phyloP scores from a whole-genome alignment of 2,113 vertebrate species.

The Galeopterus variegatus region DNA sequence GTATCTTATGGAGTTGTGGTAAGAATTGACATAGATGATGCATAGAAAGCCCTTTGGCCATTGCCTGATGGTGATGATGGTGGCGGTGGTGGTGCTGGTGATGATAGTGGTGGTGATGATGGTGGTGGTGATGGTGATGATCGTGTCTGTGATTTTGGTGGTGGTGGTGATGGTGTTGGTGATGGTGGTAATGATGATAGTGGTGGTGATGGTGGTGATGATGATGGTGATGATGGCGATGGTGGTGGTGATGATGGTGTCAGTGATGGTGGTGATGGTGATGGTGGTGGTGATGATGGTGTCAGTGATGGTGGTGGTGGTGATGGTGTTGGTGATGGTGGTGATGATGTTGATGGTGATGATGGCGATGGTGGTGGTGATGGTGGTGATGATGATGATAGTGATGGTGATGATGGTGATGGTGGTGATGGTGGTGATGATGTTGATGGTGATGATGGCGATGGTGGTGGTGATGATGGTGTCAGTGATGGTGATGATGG shows the following conservation, averaged over 20 bases:
- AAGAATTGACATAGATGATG: not conserved
- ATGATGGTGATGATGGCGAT: rapidly evolving
- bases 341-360: rapidly evolving
- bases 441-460: rapidly evolving
- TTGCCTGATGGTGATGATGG: not conserved
- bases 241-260: not conserved
- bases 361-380: rapidly evolving
- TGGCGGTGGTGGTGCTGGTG: not conserved
- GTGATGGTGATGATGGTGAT: rapidly evolving
- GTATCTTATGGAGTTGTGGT: not conserved
- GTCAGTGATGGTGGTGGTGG: too few species aligned
- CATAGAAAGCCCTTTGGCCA: not conserved
- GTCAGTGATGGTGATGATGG: rapidly evolving
- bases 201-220: rapidly evolving
- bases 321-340: rapidly evolving
- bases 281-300: rapidly evolving
- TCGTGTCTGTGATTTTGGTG: too few species aligned
- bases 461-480: rapidly evolving
- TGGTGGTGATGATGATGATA: rapidly evolving
- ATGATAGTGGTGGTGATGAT: rapidly evolving
- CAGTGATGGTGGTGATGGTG: rapidly evolving
- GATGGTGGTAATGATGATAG: rapidly evolving
- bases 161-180: rapidly evolving
- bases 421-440: rapidly evolving
- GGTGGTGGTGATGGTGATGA: rapidly evolving